Evolutionary conservation across 2,888 invertebrate species (phyloP).

Genomic region (Oligia latruncula): DNA sequence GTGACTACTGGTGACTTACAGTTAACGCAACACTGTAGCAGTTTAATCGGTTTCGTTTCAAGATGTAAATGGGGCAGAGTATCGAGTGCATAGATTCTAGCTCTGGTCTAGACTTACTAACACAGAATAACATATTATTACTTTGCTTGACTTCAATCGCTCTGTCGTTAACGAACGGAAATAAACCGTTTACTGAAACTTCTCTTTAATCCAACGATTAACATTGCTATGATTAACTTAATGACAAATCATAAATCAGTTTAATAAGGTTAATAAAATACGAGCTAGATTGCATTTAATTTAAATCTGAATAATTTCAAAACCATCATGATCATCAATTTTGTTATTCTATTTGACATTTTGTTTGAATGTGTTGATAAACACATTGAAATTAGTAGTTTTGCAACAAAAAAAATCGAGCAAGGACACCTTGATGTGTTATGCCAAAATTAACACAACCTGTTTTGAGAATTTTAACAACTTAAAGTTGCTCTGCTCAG

Average conservation of each 20-base stretch:
- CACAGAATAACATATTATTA: constrained; percentile 39
- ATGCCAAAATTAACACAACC: constrained; percentile 58
- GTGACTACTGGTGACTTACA: not conserved
- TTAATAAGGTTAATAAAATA: constrained; percentile 9
- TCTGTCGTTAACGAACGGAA: constrained; percentile 20
- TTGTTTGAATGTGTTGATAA: constrained; percentile 36
- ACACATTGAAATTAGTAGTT: constrained; percentile 43
- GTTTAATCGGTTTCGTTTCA: constrained; percentile 32
- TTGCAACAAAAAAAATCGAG: constrained; percentile 58
- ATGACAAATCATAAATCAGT: constrained; percentile 16
- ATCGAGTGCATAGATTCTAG: constrained; percentile 27
- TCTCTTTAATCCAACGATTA: constrained; percentile 18
- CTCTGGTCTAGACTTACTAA: constrained; percentile 34
- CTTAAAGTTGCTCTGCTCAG: constrained; percentile 41
- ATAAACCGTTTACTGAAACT: constrained; percentile 29
- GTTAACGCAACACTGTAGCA: constrained; percentile 11
- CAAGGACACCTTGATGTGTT: constrained; percentile 61
- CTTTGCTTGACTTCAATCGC: constrained; percentile 33
- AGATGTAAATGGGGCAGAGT: constrained; percentile 15
- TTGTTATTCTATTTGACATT: constrained; percentile 37
- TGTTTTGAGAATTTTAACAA: constrained; percentile 44
- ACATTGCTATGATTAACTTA: constrained; percentile 6
- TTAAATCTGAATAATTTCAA: constrained; percentile 16
- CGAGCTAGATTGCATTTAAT: constrained; percentile 10
- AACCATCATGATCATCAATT: constrained; percentile 1